Evolutionary conservation across 2,113 vertebrate species (phyloP), one percentile per base, ranked within the genome.

Genomic region (Craseonycteris thonglongyai): DNA sequence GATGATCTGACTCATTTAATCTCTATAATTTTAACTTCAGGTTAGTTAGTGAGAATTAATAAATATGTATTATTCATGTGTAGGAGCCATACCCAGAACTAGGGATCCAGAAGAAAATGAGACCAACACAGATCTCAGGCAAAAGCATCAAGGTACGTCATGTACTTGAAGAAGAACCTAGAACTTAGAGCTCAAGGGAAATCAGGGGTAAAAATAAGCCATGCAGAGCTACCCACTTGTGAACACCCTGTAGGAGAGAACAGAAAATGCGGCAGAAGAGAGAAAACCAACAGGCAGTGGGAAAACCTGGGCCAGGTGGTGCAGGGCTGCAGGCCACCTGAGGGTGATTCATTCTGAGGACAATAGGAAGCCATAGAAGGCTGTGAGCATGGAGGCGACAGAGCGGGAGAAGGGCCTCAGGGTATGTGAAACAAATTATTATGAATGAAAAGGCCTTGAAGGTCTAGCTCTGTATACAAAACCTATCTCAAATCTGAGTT

Each of bases 401-500:
- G 24, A 63, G 30, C 69, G 33, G 7, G 16, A 15, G 19, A 66
- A 19, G 45, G 26, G 15, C 18, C 88, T 71, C 22, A 2, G 54
- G 58, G 54, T 11, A 30, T 1, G 3, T 51, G 59, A n/a, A 76
- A 49, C 33, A 72, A 84, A 42, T 56, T 33, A 54, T 79, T 81
- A 45, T 47, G 61, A 84, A 90, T 13, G 22, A 92, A 81, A 84
- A 88, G 19, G 21, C 12, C 51, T 28, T 8, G 26, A 61, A 19
- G 66, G 30, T 38, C 45, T 90, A 95, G 65, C 26, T 96, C 16
- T 80, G 81, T 54, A 87, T 72, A n/a, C 56, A 59, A 91, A 88
- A 82, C 21, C 42, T 76, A 19, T 69, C 56, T 83, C 19, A 2
- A 93, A 72, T 91, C 38, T 28, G 61, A 96, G 68, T 81, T 71